A percentile compares a stretch with the other conserved stretches of the same genome.
Evolutionary conservation across 2,888 invertebrate species (phyloP).

Genomic region (Smittia sp.): DNA sequence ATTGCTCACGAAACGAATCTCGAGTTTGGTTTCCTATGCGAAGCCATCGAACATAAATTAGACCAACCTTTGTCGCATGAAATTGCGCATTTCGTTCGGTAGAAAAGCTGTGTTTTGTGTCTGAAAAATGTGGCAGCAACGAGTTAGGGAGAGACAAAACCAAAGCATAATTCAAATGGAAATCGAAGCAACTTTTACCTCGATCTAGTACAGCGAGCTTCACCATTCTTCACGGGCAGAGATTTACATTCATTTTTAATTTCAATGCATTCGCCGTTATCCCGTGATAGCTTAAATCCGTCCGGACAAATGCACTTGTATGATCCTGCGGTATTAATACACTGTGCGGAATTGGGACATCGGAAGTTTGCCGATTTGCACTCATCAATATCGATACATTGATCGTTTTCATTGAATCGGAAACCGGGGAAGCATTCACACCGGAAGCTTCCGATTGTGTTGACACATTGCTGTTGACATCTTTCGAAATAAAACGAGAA

Average conservation of each 20-base stretch:
- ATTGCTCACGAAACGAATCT: slow-evolving; percentile 10
- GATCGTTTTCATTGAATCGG: slow-evolving; percentile 52
- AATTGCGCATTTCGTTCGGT: slow-evolving; percentile 51
- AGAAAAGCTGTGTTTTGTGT: slow-evolving; percentile 50
- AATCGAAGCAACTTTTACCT: slow-evolving; percentile 5
- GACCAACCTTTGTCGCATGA: slow-evolving; percentile 47
- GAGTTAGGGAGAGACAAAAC: not conserved
- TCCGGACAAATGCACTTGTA: slow-evolving; percentile 56
- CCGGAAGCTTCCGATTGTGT: slow-evolving; percentile 55
- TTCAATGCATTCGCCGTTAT: slow-evolving; percentile 46
- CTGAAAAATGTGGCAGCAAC: slow-evolving; percentile 43
- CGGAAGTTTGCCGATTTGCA: slow-evolving; percentile 54
- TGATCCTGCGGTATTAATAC: slow-evolving; percentile 55
- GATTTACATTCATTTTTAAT: slow-evolving; percentile 49
- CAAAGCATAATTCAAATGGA: not conserved
- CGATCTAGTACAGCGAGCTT: slow-evolving; percentile 22
- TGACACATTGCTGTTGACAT: slow-evolving; percentile 56
- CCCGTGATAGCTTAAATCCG: slow-evolving; percentile 49
- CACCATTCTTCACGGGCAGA: slow-evolving; percentile 45
- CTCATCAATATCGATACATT: slow-evolving; percentile 59
- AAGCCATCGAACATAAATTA: slow-evolving; percentile 34
- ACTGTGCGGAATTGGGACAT: slow-evolving; percentile 49
- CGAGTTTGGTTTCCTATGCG: not conserved
- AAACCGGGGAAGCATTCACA: slow-evolving; percentile 64
- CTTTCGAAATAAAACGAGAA: slow-evolving; percentile 43